Evolutionary conservation across 2,113 vertebrate species (phyloP), one percentile per base, ranked within the genome.

Genomic region (Xenopus laevis): DNA sequence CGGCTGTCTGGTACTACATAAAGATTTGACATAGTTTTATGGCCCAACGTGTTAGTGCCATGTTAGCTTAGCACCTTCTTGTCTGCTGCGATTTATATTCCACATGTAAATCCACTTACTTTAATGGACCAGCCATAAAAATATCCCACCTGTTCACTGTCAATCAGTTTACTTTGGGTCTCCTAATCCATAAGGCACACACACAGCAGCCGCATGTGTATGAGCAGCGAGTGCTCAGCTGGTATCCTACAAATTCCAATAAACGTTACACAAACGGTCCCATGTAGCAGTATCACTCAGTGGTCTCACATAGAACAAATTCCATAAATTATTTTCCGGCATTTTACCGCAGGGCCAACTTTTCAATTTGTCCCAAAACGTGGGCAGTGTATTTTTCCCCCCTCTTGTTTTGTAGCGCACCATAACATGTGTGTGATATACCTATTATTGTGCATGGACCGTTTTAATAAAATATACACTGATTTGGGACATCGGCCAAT

Each of bases 81-180:
- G 72, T 75, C 57, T 53, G 13, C 12, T 1, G 46, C 50, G 65
- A 75, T 75, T 75, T 60, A 75, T 68, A 44, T 15, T 50, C 46
- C 72, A 75, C 72, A 75, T 75, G 72, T 75, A 75, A 68, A 68
- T 75, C 65, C 65, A 68, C 72, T 74, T 74, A 68, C 44, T 68
- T 18, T n/a, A 67, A 75, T 67, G 46, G 65, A 61, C 5, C 30
- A 27, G 55, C 52, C 59, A 44, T 33, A 47, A 44, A 52, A 62
- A 40, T 40, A 18, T 46, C 63, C 63, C 72, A 75, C 72, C 72
- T 75, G 65, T 68, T 75, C 23, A 33, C 33, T 59, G 58, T 75
- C 72, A 75, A 62, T 68, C 65, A 61, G 55, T 61, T 46, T 59
- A 27, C 20, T 21, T 15, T 21, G 4, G 3, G n/a, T 55, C 27